Evolutionary conservation across 1,140 invertebrate species (phyloP).

Genomic region (Leguminivora glycinivorella): DNA sequence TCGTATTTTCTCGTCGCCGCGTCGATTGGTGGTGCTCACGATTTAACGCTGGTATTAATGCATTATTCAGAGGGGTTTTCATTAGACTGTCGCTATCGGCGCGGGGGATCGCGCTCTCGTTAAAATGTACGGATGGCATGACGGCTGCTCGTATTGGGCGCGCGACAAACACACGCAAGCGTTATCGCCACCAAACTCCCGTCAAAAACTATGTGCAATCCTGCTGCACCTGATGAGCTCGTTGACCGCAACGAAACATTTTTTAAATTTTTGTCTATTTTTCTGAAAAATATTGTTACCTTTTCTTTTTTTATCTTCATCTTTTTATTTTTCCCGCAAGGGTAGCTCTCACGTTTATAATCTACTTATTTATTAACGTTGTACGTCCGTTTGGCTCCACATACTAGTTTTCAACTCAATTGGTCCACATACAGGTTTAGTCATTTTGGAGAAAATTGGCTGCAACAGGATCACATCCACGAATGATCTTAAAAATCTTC

Average conservation of each 20-base stretch:
- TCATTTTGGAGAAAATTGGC: no score
- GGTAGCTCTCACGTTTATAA: no score
- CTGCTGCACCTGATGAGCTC: conserved; percentile 26
- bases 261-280: neutral
- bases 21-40: conserved; percentile 74
- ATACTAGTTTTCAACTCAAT: no score
- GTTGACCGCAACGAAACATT: conserved; percentile 2
- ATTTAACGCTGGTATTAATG: conserved; percentile 78
- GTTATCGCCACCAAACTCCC: conserved; percentile 46
- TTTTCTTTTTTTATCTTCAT: no score
- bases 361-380: no score
- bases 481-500: no score
- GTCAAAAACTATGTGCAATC: conserved; percentile 32
- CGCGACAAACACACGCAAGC: conserved; percentile 53
- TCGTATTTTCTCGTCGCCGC: conserved; percentile 67
- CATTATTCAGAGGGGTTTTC: conserved; percentile 78
- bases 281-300: neutral
- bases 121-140: conserved; percentile 77
- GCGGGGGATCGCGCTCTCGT: conserved; percentile 72
- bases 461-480: no score
- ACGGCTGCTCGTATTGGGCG: conserved; percentile 69
- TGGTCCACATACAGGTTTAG: no score
- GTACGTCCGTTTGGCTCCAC: no score
- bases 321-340: no score
- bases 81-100: conserved; percentile 74